Evolutionary conservation across 2,113 vertebrate species (phyloP).

Genomic region (Tupaia chinensis): DNA sequence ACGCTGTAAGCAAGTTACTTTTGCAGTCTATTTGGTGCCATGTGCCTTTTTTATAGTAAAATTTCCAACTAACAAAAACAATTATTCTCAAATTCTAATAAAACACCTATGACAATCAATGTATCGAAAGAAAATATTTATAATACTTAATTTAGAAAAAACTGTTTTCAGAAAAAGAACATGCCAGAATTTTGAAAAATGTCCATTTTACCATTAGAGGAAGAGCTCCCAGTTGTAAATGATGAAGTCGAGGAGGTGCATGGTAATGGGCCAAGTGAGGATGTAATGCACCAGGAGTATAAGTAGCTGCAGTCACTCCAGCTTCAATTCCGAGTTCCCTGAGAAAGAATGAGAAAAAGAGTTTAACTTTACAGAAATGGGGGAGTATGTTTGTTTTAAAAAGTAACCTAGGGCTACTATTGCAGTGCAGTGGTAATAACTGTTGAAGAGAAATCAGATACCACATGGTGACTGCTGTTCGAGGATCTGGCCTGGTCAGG

Average conservation of each 20-base stretch:
- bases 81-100: slow-evolving; percentile 48
- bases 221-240: slow-evolving; percentile 94
- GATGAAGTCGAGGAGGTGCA: slow-evolving; percentile 96
- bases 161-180: background rate
- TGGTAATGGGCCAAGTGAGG: slow-evolving; percentile 98
- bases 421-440: too few species aligned
- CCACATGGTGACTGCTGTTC: too few species aligned
- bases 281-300: slow-evolving; percentile 95
- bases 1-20: background rate
- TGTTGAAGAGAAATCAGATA: too few species aligned
- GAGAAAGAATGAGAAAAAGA: slow-evolving; percentile 64
- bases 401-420: background rate
- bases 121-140: background rate
- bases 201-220: slow-evolving; percentile 94
- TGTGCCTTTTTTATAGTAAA: background rate
- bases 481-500: too few species aligned
- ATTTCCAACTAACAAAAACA: slow-evolving; percentile 8
- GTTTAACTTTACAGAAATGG: slow-evolving; percentile 32
- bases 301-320: slow-evolving; percentile 96
- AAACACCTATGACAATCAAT: background rate
- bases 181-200: background rate
- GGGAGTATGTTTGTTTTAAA: background rate
- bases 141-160: slow-evolving; percentile 37
- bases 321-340: slow-evolving; percentile 99
- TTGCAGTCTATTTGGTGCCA: background rate